Percentiles rank a stretch among this genome's conserved stretches.
These are phyloP conservation scores for Lacerta bilineata DNA, from an alignment of 2,797 vertebrate genomes.

Conservation along the genomic window DNA sequence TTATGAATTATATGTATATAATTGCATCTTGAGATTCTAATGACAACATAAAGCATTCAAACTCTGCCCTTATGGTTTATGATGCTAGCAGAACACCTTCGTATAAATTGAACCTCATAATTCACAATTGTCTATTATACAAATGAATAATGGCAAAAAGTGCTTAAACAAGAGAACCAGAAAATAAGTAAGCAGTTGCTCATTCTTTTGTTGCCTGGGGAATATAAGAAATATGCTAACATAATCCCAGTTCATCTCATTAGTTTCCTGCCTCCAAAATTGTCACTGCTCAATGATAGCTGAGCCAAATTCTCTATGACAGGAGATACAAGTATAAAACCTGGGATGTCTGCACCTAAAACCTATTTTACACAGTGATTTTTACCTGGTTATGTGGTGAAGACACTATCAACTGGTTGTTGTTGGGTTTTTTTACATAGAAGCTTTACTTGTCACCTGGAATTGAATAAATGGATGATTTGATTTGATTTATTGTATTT, in stretches of 20 bases:
- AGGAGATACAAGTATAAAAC: background rate
- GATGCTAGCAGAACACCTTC: constrained; percentile 47
- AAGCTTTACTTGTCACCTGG: constrained; percentile 33
- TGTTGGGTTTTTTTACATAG: background rate
- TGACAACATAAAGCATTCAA: constrained; percentile 51
- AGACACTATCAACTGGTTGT: background rate
- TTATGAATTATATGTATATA: constrained; percentile 44
- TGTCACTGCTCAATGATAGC: constrained; percentile 3
- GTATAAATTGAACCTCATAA: constrained; percentile 14
- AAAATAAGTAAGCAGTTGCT: constrained; percentile 45
- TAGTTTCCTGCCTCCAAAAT: constrained; percentile 1
- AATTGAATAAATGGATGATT: constrained; percentile 33
- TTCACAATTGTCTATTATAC: constrained; percentile 27
- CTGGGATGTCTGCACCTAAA: background rate
- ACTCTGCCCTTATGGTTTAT: constrained; percentile 34
- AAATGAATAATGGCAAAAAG: constrained; percentile 19
- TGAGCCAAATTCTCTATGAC: background rate
- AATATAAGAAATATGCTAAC: constrained; percentile 25
- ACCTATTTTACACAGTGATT: background rate
- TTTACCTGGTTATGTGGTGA: background rate
- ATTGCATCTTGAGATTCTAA: constrained; percentile 37
- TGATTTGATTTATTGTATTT: too few species aligned
- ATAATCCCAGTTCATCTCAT: constrained; percentile 16
- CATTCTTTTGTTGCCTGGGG: constrained; percentile 19
- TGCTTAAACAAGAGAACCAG: constrained; percentile 29